These are phyloP conservation scores for Corythoichthys intestinalis DNA, from an alignment of 2,113 vertebrate genomes.

Conservation along the genomic window DNA sequence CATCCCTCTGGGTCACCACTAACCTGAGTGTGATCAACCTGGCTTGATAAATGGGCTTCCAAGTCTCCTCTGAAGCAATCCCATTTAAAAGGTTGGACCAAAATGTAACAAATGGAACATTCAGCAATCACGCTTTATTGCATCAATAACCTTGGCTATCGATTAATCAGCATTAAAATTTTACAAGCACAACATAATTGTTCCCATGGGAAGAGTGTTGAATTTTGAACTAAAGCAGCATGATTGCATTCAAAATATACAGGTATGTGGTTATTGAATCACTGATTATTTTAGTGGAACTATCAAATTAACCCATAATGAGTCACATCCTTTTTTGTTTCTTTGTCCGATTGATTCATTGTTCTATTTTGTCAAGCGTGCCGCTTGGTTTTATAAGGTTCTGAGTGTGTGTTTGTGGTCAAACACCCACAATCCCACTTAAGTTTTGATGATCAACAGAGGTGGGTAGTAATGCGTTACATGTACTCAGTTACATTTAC, in stretches of 20 bases:
- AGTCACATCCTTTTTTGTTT: background rate
- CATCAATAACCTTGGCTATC: constrained; percentile 45
- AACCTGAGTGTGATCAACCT: constrained; percentile 52
- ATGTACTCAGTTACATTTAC: too few relatives aligned
- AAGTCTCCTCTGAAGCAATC: constrained; percentile 46
- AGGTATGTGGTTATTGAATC: background rate
- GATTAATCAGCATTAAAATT: constrained; percentile 45
- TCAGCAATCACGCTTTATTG: constrained; percentile 37
- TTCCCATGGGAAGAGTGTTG: constrained; percentile 9
- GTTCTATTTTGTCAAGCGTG: background rate
- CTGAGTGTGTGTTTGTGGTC: background rate
- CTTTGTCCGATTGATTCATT: background rate
- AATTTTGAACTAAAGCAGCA: constrained; percentile 10
- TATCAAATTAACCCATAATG: background rate
- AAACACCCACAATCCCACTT: background rate
- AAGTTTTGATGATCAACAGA: background rate
- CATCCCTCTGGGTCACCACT: constrained; percentile 33
- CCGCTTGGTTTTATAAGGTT: background rate
- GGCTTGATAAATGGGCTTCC: constrained; percentile 63
- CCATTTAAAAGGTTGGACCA: constrained; percentile 31
- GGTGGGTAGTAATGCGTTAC: too few relatives aligned
- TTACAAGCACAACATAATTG: constrained; percentile 35
- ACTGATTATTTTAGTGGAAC: background rate
- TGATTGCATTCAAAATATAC: constrained; percentile 12
- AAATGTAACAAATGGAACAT: constrained; percentile 43